A percentile compares a stretch with the other conserved stretches of the same genome.
Conservation (phyloP, 1,140 invertebrate species). For the Epicauta chinensis region DNA sequence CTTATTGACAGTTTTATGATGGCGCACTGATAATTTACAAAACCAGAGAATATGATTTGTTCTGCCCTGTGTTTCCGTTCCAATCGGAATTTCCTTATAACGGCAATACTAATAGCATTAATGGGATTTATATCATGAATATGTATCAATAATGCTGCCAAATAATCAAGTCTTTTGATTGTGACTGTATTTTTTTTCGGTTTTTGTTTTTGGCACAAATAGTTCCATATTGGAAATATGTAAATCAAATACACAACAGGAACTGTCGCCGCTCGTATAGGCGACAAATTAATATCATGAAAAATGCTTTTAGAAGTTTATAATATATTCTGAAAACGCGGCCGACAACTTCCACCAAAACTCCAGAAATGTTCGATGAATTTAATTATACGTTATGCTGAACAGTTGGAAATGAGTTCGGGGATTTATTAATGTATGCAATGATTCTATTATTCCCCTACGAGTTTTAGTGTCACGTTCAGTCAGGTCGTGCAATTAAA, state of each 20-base stretch:
- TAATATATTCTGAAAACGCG: slow-evolving; percentile 3
- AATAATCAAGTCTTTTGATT: slow-evolving; percentile 14
- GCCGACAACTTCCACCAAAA: slow-evolving; percentile 3
- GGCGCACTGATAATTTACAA: no score
- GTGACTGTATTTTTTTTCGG: no score
- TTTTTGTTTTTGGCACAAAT: no score
- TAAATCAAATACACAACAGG: slow-evolving; percentile 10
- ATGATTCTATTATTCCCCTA: slow-evolving; percentile 3
- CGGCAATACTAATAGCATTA: no score
- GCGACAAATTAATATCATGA: background rate
- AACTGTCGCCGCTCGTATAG: no score
- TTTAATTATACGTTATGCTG: slow-evolving; percentile 15
- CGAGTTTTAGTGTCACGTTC: slow-evolving; percentile 11
- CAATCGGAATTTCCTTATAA: no score
- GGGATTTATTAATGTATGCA: slow-evolving; percentile 16
- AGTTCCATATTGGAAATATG: background rate
- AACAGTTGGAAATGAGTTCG: slow-evolving; percentile 10
- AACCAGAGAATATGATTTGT: no score
- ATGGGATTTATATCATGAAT: slow-evolving; percentile 14
- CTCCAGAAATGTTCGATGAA: slow-evolving; percentile 13
- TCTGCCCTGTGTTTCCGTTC: no score
- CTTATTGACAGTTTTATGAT: no score
- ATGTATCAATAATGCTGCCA: slow-evolving; percentile 6
- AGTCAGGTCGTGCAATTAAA: background rate
- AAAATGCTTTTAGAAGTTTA: slow-evolving; percentile 9